Conservation (phyloP, 1,140 invertebrate genomes). For the Mya arenaria region DNA sequence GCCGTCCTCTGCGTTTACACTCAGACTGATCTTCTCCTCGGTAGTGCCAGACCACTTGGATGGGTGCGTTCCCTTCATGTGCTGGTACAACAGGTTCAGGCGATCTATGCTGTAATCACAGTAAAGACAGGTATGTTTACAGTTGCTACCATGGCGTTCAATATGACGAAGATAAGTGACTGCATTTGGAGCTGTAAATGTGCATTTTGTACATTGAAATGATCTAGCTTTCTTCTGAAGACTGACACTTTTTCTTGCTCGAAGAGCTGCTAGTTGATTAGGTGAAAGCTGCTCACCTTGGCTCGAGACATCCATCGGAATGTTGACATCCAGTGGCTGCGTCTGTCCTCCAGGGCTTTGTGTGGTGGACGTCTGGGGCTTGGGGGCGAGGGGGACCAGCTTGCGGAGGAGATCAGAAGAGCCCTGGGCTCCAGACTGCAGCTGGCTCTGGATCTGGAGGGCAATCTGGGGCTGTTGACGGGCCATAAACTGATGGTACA, state of each 20-base stretch:
- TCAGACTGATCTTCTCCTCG: slow-evolving; percentile 64
- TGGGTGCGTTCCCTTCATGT: slow-evolving; percentile 74
- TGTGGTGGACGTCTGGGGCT: not conserved
- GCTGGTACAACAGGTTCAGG: slow-evolving; percentile 74
- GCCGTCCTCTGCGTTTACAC: slow-evolving; percentile 35
- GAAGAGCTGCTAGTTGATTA: slow-evolving; percentile 25
- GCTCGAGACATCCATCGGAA: not conserved
- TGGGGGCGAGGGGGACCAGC: slow-evolving; percentile 42
- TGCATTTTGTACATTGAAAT: slow-evolving; percentile 77
- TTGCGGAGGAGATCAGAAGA: slow-evolving; percentile 21
- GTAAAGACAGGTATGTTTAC: slow-evolving; percentile 71
- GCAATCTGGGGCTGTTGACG: slow-evolving; percentile 54
- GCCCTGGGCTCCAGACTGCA: not conserved
- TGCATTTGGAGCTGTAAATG: slow-evolving; percentile 73
- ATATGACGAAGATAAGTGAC: slow-evolving; percentile 74
- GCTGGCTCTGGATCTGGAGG: slow-evolving; percentile 48
- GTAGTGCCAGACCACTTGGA: slow-evolving; percentile 66
- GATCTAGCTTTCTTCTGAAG: slow-evolving; percentile 64
- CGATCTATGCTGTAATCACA: slow-evolving; percentile 78
- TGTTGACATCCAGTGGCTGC: not conserved
- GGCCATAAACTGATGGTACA: slow-evolving; percentile 48
- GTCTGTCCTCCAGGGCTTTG: not conserved
- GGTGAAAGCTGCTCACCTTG: slow-evolving; percentile 14
- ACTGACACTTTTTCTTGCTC: slow-evolving; percentile 57
- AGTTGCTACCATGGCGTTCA: slow-evolving; percentile 75